These are phyloP conservation scores for Metellina segmentata DNA, from an alignment of 2,888 invertebrate species.

Conservation along the genomic window DNA sequence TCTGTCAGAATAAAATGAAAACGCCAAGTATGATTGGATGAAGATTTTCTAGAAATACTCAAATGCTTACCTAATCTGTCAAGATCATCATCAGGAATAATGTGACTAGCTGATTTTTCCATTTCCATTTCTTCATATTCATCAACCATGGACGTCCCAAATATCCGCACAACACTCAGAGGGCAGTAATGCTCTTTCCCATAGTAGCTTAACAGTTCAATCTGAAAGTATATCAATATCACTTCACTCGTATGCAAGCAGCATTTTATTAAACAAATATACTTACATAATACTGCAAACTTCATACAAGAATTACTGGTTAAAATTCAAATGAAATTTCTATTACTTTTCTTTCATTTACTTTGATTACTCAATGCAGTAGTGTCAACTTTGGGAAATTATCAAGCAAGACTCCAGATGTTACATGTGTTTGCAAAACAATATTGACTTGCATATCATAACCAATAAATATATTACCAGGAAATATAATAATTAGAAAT, in stretches of 20 bases:
- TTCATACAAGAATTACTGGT: not conserved
- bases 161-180: slow-evolving; percentile 95
- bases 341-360: too few species aligned
- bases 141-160: slow-evolving; percentile 88
- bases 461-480: too few species aligned
- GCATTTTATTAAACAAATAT: not conserved
- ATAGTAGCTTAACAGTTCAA: slow-evolving; percentile 95
- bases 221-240: slow-evolving; percentile 78
- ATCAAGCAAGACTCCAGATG: too few species aligned
- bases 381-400: too few species aligned
- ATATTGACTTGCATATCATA: too few species aligned
- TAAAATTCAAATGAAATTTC: too few species aligned
- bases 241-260: not conserved
- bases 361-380: too few species aligned
- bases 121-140: slow-evolving; percentile 84
- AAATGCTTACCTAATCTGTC: slow-evolving; percentile 80
- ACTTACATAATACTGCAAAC: not conserved
- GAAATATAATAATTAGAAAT: too few species aligned
- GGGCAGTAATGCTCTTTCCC: slow-evolving; percentile 99
- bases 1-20: not conserved
- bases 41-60: not conserved
- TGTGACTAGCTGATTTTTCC: slow-evolving; percentile 47
- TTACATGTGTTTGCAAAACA: too few species aligned
- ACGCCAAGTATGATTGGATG: too few species aligned
- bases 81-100: slow-evolving; percentile 82